These are phyloP conservation scores for Papilio polytes DNA, from an alignment of 1,140 invertebrate species.

Conservation along the genomic window DNA sequence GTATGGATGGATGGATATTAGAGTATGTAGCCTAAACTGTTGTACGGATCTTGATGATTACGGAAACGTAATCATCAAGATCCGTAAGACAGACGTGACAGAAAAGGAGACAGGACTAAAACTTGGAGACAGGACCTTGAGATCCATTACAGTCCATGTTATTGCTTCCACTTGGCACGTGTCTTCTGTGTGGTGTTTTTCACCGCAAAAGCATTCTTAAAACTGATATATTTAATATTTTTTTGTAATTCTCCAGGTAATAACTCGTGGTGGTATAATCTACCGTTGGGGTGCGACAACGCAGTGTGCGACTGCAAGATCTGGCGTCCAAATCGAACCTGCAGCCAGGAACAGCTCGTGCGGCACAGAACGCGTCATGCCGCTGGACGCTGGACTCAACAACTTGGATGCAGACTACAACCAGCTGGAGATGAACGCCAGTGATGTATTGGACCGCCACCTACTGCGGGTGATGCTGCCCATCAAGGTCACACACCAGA, in stretches of 20 bases:
- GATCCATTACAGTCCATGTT: too few species aligned
- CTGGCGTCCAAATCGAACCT: constrained; percentile 53
- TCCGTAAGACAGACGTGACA: too few species aligned
- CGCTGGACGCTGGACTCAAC: constrained; percentile 10
- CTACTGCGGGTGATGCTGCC: constrained; percentile 68
- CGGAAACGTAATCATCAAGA: too few species aligned
- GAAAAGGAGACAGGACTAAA: too few species aligned
- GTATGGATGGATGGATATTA: too few species aligned
- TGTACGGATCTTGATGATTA: too few species aligned
- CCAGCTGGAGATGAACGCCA: constrained; percentile 43
- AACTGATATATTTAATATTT: too few species aligned
- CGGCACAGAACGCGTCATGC: constrained; percentile 16
- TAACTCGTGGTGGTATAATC: constrained; percentile 75
- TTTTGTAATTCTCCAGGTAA: constrained; percentile 56
- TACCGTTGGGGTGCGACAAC: constrained; percentile 76
- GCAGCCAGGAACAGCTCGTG: constrained; percentile 55
- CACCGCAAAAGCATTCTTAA: too few species aligned
- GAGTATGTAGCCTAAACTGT: too few species aligned
- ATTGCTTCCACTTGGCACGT: too few species aligned
- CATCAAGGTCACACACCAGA: constrained; percentile 83
- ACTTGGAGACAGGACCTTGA: too few species aligned
- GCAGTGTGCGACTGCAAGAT: constrained; percentile 66
- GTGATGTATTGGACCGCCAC: constrained; percentile 62
- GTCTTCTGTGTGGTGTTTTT: too few species aligned
- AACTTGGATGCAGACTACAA: constrained; percentile 33